A percentile compares a stretch with the other conserved stretches of the same genome.
Evolutionary conservation across 2,888 invertebrate genomes (phyloP).

Genomic region (Chaitophorus viminalis): DNA sequence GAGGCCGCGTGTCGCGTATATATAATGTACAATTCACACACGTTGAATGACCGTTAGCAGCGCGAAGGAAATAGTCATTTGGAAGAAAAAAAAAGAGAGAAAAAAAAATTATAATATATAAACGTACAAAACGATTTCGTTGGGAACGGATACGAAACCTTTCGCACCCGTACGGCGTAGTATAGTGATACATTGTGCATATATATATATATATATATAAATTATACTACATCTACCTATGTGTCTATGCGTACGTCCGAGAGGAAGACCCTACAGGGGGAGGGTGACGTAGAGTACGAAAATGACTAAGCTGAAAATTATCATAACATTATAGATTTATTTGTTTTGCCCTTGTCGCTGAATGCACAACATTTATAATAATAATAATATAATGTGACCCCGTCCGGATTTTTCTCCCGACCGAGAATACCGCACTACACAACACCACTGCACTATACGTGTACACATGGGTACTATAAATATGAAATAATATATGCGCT

Average conservation of each 20-base stretch:
- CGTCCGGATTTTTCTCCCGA: constrained; percentile 34
- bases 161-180: not conserved
- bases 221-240: no score
- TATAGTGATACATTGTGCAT: not conserved
- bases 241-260: no score
- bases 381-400: constrained; percentile 12
- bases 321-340: constrained; percentile 60
- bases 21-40: not conserved
- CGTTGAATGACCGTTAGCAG: constrained; percentile 42
- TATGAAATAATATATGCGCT: not conserved
- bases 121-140: not conserved
- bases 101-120: constrained; percentile 6
- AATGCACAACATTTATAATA: not conserved
- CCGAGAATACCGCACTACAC: not conserved
- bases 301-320: constrained; percentile 61
- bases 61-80: not conserved
- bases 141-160: constrained; percentile 1
- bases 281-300: no score
- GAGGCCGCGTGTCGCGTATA: not conserved
- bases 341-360: constrained; percentile 58
- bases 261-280: not conserved
- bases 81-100: not conserved
- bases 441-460: not conserved
- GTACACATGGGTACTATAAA: not conserved
- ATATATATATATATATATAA: no score